Conservation (phyloP, 2,113 vertebrate species). For the Archocentrus centrarchus region DNA sequence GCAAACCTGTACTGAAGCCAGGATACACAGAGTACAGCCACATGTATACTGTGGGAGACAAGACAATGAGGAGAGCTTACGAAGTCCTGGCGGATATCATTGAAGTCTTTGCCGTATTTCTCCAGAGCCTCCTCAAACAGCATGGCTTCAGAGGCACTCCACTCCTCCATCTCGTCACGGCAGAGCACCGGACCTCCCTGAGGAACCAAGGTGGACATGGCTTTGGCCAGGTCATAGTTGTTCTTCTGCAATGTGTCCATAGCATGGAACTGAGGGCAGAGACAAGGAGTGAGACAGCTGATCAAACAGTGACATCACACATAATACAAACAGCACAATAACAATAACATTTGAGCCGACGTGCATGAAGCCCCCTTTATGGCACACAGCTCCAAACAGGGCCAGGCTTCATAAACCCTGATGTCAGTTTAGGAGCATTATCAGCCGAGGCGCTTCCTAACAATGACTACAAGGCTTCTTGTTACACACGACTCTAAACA, state of each 20-base stretch:
- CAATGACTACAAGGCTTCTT: not conserved
- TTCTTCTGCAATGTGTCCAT: slow-evolving; percentile 95
- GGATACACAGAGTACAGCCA: not conserved
- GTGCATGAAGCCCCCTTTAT: not conserved
- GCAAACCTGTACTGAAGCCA: not conserved
- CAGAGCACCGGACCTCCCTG: slow-evolving; percentile 92
- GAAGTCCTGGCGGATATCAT: slow-evolving; percentile 94
- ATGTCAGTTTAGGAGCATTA: not conserved
- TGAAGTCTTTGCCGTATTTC: slow-evolving; percentile 95
- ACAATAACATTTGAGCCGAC: not conserved
- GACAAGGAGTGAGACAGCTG: not conserved
- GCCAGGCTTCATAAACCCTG: not conserved
- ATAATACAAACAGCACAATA: not conserved
- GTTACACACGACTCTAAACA: not conserved
- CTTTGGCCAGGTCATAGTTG: slow-evolving; percentile 89
- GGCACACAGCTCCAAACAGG: not conserved
- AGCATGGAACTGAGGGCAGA: slow-evolving; percentile 86
- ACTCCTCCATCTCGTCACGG: slow-evolving; percentile 95
- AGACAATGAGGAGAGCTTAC: slow-evolving; percentile 76
- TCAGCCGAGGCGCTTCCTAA: not conserved
- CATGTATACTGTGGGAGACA: not conserved
- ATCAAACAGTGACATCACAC: not conserved
- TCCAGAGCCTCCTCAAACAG: slow-evolving; percentile 93
- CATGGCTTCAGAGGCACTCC: slow-evolving; percentile 95
- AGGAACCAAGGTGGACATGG: slow-evolving; percentile 94